Evolutionary conservation across 2,113 vertebrate genomes (phyloP).

Genomic region (Pseudopipra pipra): DNA sequence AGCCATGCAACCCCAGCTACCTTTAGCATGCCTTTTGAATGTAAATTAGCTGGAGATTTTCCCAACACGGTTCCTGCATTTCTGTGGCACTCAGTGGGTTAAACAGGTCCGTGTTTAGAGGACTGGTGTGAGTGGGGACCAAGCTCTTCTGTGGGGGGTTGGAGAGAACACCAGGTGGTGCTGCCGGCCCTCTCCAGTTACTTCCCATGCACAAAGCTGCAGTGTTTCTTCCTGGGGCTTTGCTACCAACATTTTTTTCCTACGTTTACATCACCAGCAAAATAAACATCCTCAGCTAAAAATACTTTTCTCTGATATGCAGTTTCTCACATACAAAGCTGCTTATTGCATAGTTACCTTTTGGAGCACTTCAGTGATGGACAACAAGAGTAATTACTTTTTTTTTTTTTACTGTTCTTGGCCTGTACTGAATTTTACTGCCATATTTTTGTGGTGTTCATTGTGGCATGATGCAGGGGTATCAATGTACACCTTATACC

Average conservation of each 20-base stretch:
- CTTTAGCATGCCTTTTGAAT: background rate
- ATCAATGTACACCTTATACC: background rate
- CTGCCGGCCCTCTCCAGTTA: background rate
- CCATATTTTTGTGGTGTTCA: background rate
- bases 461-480: background rate
- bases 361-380: background rate
- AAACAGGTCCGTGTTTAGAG: background rate
- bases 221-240: background rate
- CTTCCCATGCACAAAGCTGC: background rate
- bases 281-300: constrained; percentile 8
- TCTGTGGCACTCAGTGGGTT: background rate
- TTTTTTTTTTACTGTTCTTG: background rate
- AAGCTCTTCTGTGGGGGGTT: background rate
- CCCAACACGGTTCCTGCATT: background rate
- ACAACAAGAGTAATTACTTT: background rate
- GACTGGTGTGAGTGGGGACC: background rate
- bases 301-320: background rate
- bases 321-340: background rate
- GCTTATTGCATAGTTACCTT: background rate
- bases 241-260: background rate
- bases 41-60: background rate
- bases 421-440: background rate
- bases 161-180: constrained; percentile 68
- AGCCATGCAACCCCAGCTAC: background rate
- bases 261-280: background rate